Conservation (phyloP, 2,797 vertebrate species). For the Masticophis lateralis region DNA sequence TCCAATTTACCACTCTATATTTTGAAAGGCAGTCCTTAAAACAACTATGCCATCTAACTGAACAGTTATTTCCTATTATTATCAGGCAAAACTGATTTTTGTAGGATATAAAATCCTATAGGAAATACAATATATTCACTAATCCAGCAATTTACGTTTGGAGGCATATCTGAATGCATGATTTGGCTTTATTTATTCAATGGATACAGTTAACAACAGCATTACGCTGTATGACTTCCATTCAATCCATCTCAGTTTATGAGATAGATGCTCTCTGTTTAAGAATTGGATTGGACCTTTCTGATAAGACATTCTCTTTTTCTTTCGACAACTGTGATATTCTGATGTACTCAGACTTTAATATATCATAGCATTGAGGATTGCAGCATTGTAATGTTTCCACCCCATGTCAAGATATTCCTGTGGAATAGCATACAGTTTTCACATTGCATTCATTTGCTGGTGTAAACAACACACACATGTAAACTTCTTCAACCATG, state of each 20-base stretch:
- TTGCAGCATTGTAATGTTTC: not conserved
- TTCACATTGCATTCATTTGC: not conserved
- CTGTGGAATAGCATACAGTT: slow-evolving; percentile 16
- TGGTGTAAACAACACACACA: slow-evolving; percentile 13
- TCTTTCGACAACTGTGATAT: slow-evolving; percentile 38
- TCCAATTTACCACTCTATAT: not conserved
- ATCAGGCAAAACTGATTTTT: not conserved
- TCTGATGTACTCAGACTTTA: slow-evolving; percentile 18
- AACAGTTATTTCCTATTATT: not conserved
- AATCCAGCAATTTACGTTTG: not conserved
- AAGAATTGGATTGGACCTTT: slow-evolving; percentile 17
- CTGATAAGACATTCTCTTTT: slow-evolving; percentile 23
- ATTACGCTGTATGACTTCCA: not conserved
- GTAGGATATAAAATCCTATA: rapidly evolving
- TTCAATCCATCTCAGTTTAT: not conserved
- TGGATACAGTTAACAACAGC: not conserved
- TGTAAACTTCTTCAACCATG: slow-evolving; percentile 20
- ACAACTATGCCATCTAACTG: not conserved
- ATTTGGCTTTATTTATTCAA: not conserved
- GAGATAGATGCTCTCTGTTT: not conserved
- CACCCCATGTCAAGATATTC: slow-evolving; percentile 7
- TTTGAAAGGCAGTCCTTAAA: not conserved
- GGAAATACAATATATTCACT: not conserved
- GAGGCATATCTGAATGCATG: not conserved
- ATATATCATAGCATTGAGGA: not conserved